Evolutionary conservation across 2,888 invertebrate genomes (phyloP).

Genomic region (Coenonympha glycerion): DNA sequence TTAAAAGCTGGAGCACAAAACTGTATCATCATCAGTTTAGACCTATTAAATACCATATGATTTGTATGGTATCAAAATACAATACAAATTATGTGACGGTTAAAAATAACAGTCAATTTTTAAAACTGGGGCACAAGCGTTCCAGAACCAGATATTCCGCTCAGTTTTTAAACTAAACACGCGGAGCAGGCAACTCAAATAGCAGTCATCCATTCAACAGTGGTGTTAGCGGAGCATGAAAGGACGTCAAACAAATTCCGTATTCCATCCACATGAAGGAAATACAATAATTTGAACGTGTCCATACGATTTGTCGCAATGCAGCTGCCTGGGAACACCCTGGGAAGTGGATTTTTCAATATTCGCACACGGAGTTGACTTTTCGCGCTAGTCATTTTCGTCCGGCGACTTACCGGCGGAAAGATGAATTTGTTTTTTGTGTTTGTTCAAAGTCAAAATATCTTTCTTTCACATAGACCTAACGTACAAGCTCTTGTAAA

Average conservation of each 20-base stretch:
- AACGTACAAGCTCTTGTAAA: too few species aligned
- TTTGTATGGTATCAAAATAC: too few species aligned
- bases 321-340: constrained; percentile 48
- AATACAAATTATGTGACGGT: too few species aligned
- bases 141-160: neutral
- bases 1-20: too few species aligned
- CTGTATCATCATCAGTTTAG: too few species aligned
- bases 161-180: constrained; percentile 3
- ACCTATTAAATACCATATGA: too few species aligned
- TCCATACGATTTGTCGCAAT: constrained; percentile 67
- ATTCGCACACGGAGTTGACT: constrained; percentile 33
- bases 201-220: constrained; percentile 12
- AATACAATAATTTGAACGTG: constrained; percentile 43
- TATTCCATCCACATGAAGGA: constrained; percentile 32
- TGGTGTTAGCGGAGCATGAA: constrained; percentile 29
- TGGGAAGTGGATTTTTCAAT: constrained; percentile 49
- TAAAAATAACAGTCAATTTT: neutral
- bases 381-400: constrained; percentile 31
- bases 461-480: too few species aligned
- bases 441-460: too few species aligned
- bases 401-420: constrained; percentile 14
- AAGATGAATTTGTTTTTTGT: constrained; percentile 2
- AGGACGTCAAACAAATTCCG: constrained; percentile 48
- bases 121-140: neutral
- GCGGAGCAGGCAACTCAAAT: constrained; percentile 9